Percentiles rank a stretch among this genome's conserved stretches.
Conservation (phyloP, 2,888 invertebrate genomes). For the Nemurella pictetii region DNA sequence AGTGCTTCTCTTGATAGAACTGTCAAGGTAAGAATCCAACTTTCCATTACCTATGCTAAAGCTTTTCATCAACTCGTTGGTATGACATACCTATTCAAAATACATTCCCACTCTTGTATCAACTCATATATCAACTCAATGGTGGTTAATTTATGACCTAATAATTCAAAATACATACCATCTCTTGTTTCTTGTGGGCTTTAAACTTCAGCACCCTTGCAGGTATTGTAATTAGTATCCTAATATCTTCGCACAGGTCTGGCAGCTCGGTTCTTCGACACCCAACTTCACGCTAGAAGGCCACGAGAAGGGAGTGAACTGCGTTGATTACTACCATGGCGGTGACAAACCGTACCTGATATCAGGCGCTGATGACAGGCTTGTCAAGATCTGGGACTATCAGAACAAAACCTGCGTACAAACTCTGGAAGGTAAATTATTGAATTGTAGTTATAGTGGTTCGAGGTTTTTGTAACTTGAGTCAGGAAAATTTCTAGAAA, state of each 20-base stretch:
- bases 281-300: slow-evolving; percentile 98
- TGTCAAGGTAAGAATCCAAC: slow-evolving; percentile 70
- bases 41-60: too few species aligned
- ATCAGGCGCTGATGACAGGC: slow-evolving; percentile 96
- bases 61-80: too few species aligned
- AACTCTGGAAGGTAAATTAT: slow-evolving; percentile 84
- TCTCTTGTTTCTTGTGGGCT: too few species aligned
- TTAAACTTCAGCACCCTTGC: too few species aligned
- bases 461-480: too few species aligned
- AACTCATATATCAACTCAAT: too few species aligned
- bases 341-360: slow-evolving; percentile 99
- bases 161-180: too few species aligned
- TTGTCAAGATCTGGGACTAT: slow-evolving; percentile 99
- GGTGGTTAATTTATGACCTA: too few species aligned
- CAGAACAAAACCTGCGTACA: slow-evolving; percentile 99
- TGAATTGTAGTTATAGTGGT: too few species aligned
- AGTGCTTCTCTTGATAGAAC: slow-evolving; percentile 98
- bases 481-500: too few species aligned
- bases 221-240: neutral
- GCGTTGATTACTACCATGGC: slow-evolving; percentile 98
- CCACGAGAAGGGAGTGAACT: slow-evolving; percentile 98
- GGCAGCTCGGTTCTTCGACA: slow-evolving; percentile 97
- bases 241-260: slow-evolving; percentile 58
- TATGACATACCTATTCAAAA: too few species aligned
- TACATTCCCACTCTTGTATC: too few species aligned